phyloP scores from a whole-genome alignment of 2,113 vertebrate genomes.

The cat (Felis catus) region F.catus_Fca126_mat1.0 CM031415.1:138668001-138668500 shows the following conservation, averaged over 20 bases:
- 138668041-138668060: neutral
- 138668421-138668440: neutral
- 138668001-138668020: neutral
- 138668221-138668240: neutral
- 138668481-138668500: neutral
- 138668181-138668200: neutral
- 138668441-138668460: neutral
- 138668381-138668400: neutral
- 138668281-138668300: neutral
- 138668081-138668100: neutral
- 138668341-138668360: neutral
- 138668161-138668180: neutral
- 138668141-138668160: neutral
- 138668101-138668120: rapidly evolving
- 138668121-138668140: neutral
- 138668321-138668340: neutral
- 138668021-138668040: neutral
- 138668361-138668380: neutral
- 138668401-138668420: neutral
- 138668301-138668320: neutral
- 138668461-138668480: neutral
- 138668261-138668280: neutral
- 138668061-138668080: neutral
- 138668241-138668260: neutral
- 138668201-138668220: neutral